Evolutionary conservation across 2,113 vertebrate species (phyloP).

Genomic region (Pseudopipra pipra): DNA sequence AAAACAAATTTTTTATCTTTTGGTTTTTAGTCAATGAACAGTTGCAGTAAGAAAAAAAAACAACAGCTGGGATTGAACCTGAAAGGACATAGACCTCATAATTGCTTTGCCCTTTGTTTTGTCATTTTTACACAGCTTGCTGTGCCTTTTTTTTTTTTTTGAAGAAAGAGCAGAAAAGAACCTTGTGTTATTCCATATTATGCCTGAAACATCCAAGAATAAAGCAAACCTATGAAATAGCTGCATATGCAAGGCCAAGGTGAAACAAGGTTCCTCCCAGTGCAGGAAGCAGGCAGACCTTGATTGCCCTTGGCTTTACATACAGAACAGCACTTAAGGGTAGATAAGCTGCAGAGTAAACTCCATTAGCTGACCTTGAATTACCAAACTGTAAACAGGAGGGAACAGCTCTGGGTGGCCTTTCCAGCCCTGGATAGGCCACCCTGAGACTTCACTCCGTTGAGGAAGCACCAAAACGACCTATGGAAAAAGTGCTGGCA

Average conservation of each 20-base stretch:
- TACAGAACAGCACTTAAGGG: background rate
- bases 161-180: background rate
- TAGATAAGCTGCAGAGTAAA: constrained; percentile 7
- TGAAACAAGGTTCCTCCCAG: background rate
- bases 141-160: background rate
- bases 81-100: background rate
- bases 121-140: background rate
- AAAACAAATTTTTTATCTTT: background rate
- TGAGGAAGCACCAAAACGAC: background rate
- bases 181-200: background rate
- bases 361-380: background rate
- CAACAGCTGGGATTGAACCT: background rate
- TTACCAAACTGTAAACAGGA: background rate
- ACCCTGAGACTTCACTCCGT: background rate
- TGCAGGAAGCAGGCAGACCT: background rate
- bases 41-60: background rate
- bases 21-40: background rate
- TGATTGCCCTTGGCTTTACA: constrained; percentile 22
- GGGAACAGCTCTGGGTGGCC: background rate
- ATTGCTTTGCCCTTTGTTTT: background rate
- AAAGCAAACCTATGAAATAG: background rate
- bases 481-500: background rate
- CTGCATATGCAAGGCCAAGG: background rate
- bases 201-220: background rate
- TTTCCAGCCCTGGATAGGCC: background rate